A percentile compares a stretch with the other conserved stretches of the same genome.
phyloP scores from a whole-genome alignment of 1,140 invertebrate species.

The Phortica variegata region DNA sequence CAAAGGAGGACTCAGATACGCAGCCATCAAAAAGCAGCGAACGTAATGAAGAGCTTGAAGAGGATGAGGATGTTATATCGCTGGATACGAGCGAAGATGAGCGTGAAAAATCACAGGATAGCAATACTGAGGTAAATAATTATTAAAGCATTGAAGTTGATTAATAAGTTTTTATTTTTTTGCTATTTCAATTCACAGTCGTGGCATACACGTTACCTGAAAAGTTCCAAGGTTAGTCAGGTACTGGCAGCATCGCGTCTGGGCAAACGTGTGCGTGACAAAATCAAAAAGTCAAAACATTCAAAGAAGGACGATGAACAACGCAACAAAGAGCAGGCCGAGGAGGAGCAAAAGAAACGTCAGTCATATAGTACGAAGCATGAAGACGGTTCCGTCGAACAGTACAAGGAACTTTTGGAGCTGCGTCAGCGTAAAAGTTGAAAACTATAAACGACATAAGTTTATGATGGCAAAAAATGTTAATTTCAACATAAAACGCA shows the following conservation, averaged over 20 bases:
- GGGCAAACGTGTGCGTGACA: conserved; percentile 62
- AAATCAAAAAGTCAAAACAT: conserved; percentile 62
- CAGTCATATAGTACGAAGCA: conserved; percentile 37
- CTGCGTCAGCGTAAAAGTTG: conserved; percentile 44
- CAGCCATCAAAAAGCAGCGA: conserved; percentile 13
- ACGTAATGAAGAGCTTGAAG: conserved; percentile 24
- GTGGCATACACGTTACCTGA: conserved; percentile 54
- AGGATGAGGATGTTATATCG: conserved; percentile 45
- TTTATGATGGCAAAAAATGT: conserved; percentile 13
- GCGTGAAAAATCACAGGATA: conserved; percentile 26
- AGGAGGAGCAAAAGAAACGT: conserved; percentile 20
- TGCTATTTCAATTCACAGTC: conserved; percentile 24
- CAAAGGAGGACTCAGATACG: conserved; percentile 24
- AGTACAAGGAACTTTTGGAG: conserved; percentile 48
- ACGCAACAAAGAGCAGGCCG: conserved; percentile 9
- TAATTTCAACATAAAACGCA: conserved; percentile 8
- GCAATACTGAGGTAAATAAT: conserved; percentile 28
- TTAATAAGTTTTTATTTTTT: neutral
- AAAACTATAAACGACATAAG: conserved; percentile 24
- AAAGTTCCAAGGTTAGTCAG: conserved; percentile 62
- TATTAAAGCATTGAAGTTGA: neutral
- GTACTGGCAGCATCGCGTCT: conserved; percentile 61
- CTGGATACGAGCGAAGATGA: conserved; percentile 52
- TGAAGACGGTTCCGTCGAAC: conserved; percentile 52
- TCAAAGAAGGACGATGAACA: conserved; percentile 25